These are phyloP conservation scores for Drosophila pandora DNA, from an alignment of 1,140 invertebrate genomes.

Conservation along the genomic window DNA sequence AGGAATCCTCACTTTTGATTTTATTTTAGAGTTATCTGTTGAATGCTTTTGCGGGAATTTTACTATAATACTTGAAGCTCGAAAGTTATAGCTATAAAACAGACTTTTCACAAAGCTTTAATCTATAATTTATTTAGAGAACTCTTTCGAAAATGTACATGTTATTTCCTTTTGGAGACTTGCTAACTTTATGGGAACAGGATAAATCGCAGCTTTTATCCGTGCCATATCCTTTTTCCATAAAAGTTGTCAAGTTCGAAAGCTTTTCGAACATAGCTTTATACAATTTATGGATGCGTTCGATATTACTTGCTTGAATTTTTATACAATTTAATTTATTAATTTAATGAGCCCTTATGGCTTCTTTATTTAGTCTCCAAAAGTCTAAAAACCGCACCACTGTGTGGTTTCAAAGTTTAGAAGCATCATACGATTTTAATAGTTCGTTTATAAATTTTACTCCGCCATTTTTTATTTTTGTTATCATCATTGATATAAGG, in stretches of 20 bases:
- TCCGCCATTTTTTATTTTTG: slow-evolving; percentile 1
- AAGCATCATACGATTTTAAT: slow-evolving; percentile 7
- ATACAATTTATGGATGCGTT: neutral
- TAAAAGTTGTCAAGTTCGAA: neutral
- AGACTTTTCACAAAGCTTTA: too few species aligned
- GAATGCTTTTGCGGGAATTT: neutral
- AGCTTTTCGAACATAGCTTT: neutral
- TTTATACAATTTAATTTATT: neutral
- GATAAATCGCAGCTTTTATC: neutral
- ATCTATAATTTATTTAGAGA: too few species aligned
- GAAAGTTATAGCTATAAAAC: neutral
- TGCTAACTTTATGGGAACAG: neutral
- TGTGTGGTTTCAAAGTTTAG: neutral
- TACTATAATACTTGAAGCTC: neutral
- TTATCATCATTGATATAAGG: slow-evolving; percentile 14
- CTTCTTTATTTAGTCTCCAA: neutral
- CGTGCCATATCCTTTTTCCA: neutral
- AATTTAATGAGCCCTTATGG: neutral
- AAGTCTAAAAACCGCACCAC: neutral
- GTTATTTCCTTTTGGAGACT: neutral
- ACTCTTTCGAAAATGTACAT: too few species aligned
- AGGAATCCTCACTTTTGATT: neutral
- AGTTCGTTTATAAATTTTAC: slow-evolving; percentile 15
- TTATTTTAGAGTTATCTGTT: neutral
- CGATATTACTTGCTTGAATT: neutral